phyloP scores from a whole-genome alignment of 2,888 invertebrate genomes.

The Hyposoter dolosus region DNA sequence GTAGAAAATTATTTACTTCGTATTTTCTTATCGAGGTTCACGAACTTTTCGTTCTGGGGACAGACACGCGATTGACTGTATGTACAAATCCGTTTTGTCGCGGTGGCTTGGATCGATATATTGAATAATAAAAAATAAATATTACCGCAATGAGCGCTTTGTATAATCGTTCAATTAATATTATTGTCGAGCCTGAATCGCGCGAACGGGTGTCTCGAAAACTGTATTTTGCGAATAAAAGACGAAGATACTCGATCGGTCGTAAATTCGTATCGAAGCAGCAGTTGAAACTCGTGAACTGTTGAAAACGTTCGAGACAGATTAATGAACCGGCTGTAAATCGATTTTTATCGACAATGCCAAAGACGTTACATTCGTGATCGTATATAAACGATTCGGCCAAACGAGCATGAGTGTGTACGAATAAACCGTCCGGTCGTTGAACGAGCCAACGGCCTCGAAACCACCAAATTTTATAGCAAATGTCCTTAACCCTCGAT shows the following conservation, averaged over 20 bases:
- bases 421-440: conserved; percentile 46
- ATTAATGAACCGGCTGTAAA: conserved; percentile 73
- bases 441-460: conserved; percentile 42
- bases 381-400: background rate
- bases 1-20: background rate
- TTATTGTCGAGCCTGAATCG: background rate
- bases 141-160: background rate
- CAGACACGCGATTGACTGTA: background rate
- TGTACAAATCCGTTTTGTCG: background rate
- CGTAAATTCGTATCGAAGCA: conserved; percentile 74
- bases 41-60: background rate
- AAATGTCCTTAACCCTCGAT: background rate
- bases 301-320: conserved; percentile 58
- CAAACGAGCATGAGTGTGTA: conserved; percentile 22
- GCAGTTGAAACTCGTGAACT: conserved; percentile 70
- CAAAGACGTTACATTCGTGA: conserved; percentile 39
- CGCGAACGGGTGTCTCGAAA: background rate
- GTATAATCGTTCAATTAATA: background rate
- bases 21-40: background rate
- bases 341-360: conserved; percentile 71
- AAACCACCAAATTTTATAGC: conserved; percentile 45
- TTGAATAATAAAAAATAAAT: background rate
- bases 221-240: conserved; percentile 10
- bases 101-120: background rate
- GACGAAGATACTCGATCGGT: conserved; percentile 64